These are phyloP conservation scores for Oeneis ivallda DNA, from an alignment of 2,888 invertebrate species.

Conservation along the genomic window DNA sequence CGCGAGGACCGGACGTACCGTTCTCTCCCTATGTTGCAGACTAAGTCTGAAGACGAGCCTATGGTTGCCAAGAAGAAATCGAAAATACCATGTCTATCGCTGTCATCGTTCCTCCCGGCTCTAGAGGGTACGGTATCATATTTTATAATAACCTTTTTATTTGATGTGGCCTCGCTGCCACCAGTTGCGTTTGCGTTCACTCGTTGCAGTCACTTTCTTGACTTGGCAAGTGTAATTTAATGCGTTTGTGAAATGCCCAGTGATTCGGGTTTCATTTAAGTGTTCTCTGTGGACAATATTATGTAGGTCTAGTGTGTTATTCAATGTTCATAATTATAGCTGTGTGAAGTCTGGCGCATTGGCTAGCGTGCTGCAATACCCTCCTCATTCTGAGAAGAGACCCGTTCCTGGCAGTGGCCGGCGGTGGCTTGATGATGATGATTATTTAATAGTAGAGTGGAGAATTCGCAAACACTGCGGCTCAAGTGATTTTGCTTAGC, in stretches of 20 bases:
- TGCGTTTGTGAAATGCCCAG: slow-evolving; percentile 62
- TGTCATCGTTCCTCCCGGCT: slow-evolving; percentile 74
- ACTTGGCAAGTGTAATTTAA: slow-evolving; percentile 74
- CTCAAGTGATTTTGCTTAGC: slow-evolving; percentile 11
- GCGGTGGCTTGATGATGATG: no score
- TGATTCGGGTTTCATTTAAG: slow-evolving; percentile 47
- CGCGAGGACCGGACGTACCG: slow-evolving; percentile 65
- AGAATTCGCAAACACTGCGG: neutral
- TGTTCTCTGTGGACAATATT: slow-evolving; percentile 46
- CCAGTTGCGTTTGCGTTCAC: slow-evolving; percentile 77
- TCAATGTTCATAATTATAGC: no score
- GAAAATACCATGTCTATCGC: slow-evolving; percentile 77
- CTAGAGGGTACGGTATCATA: slow-evolving; percentile 67
- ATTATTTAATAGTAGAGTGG: neutral
- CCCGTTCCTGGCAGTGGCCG: no score
- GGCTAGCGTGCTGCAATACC: no score
- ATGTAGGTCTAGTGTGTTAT: neutral
- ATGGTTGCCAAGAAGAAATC: slow-evolving; percentile 79
- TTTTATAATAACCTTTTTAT: slow-evolving; percentile 60
- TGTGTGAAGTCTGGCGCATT: neutral
- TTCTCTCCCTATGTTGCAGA: slow-evolving; percentile 67
- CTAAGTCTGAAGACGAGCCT: slow-evolving; percentile 68
- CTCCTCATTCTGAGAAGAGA: no score
- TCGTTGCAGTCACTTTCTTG: slow-evolving; percentile 77
- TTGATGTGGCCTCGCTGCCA: slow-evolving; percentile 64